Evolutionary conservation across 2,888 invertebrate species (phyloP).

Genomic region (Mythimna pallens): DNA sequence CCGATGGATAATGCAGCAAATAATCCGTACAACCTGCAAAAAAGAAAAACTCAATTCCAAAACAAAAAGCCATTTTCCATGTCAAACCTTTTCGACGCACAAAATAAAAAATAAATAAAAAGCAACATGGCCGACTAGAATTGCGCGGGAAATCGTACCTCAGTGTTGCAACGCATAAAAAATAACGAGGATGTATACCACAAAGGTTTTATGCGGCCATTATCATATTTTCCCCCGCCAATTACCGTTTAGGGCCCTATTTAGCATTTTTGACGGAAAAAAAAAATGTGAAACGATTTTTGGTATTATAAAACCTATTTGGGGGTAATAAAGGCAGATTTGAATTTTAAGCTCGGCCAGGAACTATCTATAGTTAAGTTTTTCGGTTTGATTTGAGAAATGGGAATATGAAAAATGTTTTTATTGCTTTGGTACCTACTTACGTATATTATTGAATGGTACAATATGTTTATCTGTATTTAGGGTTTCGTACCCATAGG

Average conservation of each 20-base stretch:
- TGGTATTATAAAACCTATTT: conserved; percentile 68
- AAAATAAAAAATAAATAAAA: conserved; percentile 68
- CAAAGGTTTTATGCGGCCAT: conserved; percentile 84
- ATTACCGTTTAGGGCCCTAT: conserved; percentile 81
- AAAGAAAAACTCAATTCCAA: conserved; percentile 3
- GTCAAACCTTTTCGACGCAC: conserved; percentile 54
- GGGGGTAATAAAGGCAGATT: conserved; percentile 49
- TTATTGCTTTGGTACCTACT: background rate
- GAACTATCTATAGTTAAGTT: conserved; percentile 43
- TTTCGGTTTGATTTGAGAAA: conserved; percentile 6
- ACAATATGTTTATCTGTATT: no score
- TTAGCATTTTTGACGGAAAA: conserved; percentile 79
- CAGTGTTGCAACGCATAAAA: conserved; percentile 73
- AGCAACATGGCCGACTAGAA: conserved; percentile 76
- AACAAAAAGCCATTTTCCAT: conserved; percentile 36
- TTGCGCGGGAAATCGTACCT: conserved; percentile 76
- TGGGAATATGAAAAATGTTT: background rate
- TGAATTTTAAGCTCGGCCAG: conserved; percentile 53
- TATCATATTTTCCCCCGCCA: conserved; percentile 85
- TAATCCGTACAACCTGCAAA: background rate
- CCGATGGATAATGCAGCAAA: background rate
- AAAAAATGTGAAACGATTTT: conserved; percentile 65
- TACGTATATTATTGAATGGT: no score
- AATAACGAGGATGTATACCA: conserved; percentile 82
- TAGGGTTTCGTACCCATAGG: no score